Base-by-base conservation (phyloP, 2,888 invertebrate genomes). In the Orchesella flavescens region DNA sequence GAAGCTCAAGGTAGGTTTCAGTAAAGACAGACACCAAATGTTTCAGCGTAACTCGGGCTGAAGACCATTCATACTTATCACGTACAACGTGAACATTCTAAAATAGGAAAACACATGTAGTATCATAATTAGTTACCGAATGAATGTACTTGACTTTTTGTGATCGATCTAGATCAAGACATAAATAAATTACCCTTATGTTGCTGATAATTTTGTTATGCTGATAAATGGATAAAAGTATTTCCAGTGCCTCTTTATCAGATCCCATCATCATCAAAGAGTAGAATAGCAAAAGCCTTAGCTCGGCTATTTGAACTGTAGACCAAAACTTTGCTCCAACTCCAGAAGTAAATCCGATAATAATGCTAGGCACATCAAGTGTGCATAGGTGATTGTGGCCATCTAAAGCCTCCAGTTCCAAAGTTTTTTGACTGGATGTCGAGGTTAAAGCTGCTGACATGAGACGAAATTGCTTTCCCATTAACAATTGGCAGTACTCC, bases 401-500 rank as follows among this genome's bases (percentile, higher is more conserved):
- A 4, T 34, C 34, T 34, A 34, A 34, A 4, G 34, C 34, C 2
- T 17, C 59, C 4, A 19, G 59, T n/a, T 9, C 13, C 2, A 13
- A 1, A 34, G 1, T 34, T 34, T 2, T 19, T 13, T 34, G 5
- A 34, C 5, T 43, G 5, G 24, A 15, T 34, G 34, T 1, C 5
- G 43, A 2, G 2, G 65, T 1, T 12, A 21, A 21, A 21, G 34
- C 43, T 43, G 12, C 65, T 34, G 65, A 65, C 43, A 65, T 34
- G 12, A 65, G 13, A 2, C 65, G 65, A 17, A 65, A 65, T 1
- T 65, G 65, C 34, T 34, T 65, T 65, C 65, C 65, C 24, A 65
- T 13, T 2, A 65, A 15, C 5, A 65, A 24, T 4, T 65, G 19
- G 15, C 65, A 65, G 34, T 65, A 65, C 15, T 65, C 65, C 15